Evolutionary conservation across 2,797 vertebrate species (phyloP), one percentile per base, ranked within the genome.

Genomic region (Tapera naevia): DNA sequence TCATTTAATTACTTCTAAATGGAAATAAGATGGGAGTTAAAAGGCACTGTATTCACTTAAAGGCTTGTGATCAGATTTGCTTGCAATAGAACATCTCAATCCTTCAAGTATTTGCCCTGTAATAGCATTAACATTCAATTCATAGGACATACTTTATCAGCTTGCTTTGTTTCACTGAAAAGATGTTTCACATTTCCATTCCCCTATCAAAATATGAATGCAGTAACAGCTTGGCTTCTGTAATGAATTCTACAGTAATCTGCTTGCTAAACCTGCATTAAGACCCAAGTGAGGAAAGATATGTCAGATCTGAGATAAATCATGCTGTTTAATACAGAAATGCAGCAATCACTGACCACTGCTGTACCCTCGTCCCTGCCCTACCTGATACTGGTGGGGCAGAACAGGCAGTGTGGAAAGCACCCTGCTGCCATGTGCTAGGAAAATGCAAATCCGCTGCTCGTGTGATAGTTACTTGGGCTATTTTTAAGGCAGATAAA

Each of bases 1-100:
- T 83, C 1, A 92, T 74, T 86, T 91, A 71, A 94, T 94, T 87
- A 80, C 30, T 80, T 82, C 71, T 80, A 71, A 89, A 87, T 60
- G 64, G 79, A 85, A 85, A 71, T 64, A 84, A 53, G 51, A 82
- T 43, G n/a, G 0, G 3, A 95, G 60, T 75, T 81, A 87, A 82
- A 89, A 80, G 74, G n/a, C 7, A 25, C 17, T 32, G 25, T 25
- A 60, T 72, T 70, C 70, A 76, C 66, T 66, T 28, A 45, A 56
- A 58, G 30, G 30, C 48, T 56, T 82, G 37, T 45, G 71, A 91
- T 81, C 80, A 74, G 74, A 79, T 85, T 74, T 81, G n/a, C 35
- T 91, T 37, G 70, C 90, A 85, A 41, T 0, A 67, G 74, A 85
- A 73, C 72, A 60, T 54, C 80, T 86, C 60, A 57, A 41, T 76